Conservation (phyloP, 1,140 invertebrate genomes). For the Nymphalis io region DNA sequence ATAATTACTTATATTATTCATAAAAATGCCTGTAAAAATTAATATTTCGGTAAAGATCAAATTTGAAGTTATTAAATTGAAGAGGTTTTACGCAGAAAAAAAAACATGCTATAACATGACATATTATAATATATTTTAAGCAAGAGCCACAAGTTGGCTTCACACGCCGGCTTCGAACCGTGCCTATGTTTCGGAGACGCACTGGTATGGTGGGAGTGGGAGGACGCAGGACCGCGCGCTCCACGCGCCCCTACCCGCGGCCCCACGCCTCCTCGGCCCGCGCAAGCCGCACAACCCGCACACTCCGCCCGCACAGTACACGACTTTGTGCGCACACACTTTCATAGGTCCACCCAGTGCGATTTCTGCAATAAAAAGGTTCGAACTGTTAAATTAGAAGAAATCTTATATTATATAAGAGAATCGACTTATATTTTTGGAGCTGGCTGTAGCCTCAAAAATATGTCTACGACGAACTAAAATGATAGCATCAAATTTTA, state of each 20-base stretch:
- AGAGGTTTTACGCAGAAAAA: too few relatives aligned
- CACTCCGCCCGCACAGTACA: constrained; percentile 77
- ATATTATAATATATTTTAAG: constrained; percentile 64
- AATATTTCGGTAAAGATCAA: too few relatives aligned
- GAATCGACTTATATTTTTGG: too few relatives aligned
- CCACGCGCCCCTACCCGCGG: constrained; percentile 48
- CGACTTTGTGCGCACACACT: constrained; percentile 92
- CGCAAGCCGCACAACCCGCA: constrained; percentile 26
- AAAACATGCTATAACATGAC: too few relatives aligned
- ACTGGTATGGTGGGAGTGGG: constrained; percentile 90
- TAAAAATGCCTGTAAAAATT: too few relatives aligned
- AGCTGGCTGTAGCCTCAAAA: too few relatives aligned
- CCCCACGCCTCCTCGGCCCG: constrained; percentile 44
- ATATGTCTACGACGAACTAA: too few relatives aligned
- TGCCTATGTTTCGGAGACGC: constrained; percentile 95
- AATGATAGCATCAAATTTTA: too few relatives aligned
- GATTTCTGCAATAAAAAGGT: constrained; percentile 96
- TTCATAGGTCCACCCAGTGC: constrained; percentile 92
- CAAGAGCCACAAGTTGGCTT: constrained; percentile 83
- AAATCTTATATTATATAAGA: too few relatives aligned
- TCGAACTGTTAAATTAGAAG: too few relatives aligned
- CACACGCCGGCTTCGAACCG: constrained; percentile 93
- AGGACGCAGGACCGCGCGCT: constrained; percentile 59
- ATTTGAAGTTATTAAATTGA: too few relatives aligned
- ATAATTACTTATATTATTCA: too few relatives aligned